Conservation (phyloP, 2,888 invertebrate genomes). For the Hymenopus coronatus region DNA sequence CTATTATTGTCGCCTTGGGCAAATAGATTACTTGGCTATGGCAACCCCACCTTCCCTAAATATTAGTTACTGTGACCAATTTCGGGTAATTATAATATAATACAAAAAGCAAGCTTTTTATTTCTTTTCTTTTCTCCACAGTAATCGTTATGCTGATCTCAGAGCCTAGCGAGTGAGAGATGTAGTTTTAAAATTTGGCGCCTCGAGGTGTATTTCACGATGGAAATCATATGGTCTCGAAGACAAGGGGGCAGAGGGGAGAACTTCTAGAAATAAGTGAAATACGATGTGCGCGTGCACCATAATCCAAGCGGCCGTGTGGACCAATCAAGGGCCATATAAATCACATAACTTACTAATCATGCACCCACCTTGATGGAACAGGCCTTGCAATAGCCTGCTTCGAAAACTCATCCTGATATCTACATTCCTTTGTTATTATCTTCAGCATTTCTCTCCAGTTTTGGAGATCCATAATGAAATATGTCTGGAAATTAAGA, state of each 20-base stretch:
- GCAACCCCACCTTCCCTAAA: neutral
- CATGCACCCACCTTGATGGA: neutral
- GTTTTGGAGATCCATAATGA: neutral
- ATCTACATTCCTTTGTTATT: neutral
- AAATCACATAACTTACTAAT: slow-evolving; percentile 9
- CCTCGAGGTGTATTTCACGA: neutral
- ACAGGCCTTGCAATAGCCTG: neutral
- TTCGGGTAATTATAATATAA: slow-evolving; percentile 13
- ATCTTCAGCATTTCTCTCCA: neutral
- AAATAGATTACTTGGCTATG: neutral
- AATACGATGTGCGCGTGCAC: slow-evolving; percentile 7
- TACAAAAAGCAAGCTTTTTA: neutral
- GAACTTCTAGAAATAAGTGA: neutral
- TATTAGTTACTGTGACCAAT: slow-evolving; percentile 6
- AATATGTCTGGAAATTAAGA: neutral
- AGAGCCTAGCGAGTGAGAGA: neutral
- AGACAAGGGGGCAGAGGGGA: neutral
- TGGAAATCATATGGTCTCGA: neutral
- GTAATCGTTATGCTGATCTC: neutral
- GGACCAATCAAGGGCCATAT: slow-evolving; percentile 12
- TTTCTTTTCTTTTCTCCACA: neutral
- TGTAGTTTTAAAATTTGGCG: neutral
- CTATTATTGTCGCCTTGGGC: neutral
- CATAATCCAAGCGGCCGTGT: neutral
- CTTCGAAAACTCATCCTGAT: neutral